Conservation (phyloP, 2,797 vertebrate species). For the Capromys pilorides region DNA sequence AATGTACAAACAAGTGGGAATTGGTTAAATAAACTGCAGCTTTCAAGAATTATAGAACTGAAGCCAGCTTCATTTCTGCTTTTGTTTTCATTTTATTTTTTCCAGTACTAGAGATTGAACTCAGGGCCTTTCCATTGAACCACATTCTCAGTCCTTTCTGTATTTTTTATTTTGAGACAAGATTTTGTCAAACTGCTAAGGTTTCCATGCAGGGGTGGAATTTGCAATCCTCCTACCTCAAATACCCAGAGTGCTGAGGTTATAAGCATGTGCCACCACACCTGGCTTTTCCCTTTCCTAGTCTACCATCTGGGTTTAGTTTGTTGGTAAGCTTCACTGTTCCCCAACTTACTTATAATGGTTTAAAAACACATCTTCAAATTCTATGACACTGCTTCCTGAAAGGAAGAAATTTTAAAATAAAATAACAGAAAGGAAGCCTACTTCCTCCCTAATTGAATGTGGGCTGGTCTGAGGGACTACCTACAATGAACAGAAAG, state of each 20-base stretch:
- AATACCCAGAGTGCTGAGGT: not conserved
- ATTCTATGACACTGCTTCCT: not conserved
- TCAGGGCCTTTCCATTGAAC: not conserved
- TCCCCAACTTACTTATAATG: not conserved
- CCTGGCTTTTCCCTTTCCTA: not conserved
- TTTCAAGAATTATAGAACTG: not conserved
- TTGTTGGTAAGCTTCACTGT: not conserved
- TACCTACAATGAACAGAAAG: not conserved
- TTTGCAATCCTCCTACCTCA: not conserved
- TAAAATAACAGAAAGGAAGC: not conserved
- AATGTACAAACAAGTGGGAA: not conserved
- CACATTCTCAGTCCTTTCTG: not conserved
- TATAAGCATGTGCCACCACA: not conserved
- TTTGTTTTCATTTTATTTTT: not conserved
- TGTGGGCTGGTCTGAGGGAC: not conserved
- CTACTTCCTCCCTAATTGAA: not conserved
- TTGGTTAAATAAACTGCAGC: not conserved
- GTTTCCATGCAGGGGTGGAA: not conserved
- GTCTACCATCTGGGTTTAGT: not conserved
- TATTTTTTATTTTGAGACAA: not conserved
- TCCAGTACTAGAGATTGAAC: not conserved
- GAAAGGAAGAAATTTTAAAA: not conserved
- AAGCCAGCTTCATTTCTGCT: not conserved
- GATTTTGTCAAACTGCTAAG: not conserved
- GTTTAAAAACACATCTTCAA: not conserved